Conservation (phyloP, 2,113 vertebrate species). For the Rhagologus leucostigma region DNA sequence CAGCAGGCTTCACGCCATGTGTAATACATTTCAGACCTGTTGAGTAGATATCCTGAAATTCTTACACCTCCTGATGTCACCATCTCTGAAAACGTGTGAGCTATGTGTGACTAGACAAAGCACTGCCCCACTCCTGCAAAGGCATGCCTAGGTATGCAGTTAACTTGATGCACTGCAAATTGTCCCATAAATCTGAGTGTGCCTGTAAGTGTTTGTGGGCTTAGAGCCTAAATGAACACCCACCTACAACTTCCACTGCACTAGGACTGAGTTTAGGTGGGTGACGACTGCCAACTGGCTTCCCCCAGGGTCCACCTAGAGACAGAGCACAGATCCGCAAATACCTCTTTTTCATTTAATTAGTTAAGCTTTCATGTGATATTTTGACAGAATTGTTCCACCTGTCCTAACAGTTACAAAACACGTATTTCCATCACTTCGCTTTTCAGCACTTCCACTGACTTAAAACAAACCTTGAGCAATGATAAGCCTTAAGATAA, state of each 20-base stretch:
- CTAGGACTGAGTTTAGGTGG: not conserved
- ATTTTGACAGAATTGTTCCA: conserved; percentile 19
- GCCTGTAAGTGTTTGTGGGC: not conserved
- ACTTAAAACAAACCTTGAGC: conserved; percentile 1
- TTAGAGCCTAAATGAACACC: not conserved
- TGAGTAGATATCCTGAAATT: not conserved
- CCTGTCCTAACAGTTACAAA: not conserved
- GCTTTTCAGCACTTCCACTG: conserved; percentile 15
- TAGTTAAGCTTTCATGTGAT: not conserved
- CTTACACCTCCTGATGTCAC: not conserved
- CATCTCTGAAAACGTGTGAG: not conserved
- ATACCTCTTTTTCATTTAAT: not conserved
- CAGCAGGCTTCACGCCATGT: not conserved
- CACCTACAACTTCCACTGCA: not conserved
- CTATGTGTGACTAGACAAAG: not conserved
- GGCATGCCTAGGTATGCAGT: not conserved
- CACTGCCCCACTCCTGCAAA: not conserved
- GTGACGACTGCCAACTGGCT: not conserved
- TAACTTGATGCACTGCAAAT: not conserved
- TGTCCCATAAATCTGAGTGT: not conserved
- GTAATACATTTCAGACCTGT: not conserved
- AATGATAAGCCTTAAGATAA: not conserved
- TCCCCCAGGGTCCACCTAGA: not conserved
- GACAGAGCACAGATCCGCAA: not conserved
- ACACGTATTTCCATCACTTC: not conserved